Evolutionary conservation across 2,888 invertebrate species (phyloP).

Genomic region (Agrochola circellaris): DNA sequence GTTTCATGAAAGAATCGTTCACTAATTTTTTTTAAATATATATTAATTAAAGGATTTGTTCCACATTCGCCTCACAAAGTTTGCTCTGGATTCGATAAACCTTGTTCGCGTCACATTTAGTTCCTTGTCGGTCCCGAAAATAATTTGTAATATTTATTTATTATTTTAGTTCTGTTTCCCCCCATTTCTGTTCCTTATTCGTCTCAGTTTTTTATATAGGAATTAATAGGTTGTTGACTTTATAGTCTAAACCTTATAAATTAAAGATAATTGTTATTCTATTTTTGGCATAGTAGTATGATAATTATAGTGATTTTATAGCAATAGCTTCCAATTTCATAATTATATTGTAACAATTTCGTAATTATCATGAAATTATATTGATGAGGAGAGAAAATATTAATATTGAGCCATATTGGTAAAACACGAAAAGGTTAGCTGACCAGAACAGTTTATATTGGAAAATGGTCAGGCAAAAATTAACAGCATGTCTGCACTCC

Average conservation of each 20-base stretch:
- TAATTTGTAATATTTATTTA: background rate
- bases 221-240: background rate
- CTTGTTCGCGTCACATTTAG: background rate
- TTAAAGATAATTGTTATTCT: too few species aligned
- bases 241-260: background rate
- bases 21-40: background rate
- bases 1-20: background rate
- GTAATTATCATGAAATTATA: background rate
- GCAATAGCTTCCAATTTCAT: background rate
- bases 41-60: background rate
- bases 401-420: background rate
- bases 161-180: background rate
- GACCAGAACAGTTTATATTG: background rate
- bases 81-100: background rate
- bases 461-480: background rate
- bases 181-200: background rate
- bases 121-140: background rate
- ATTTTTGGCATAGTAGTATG: too few species aligned
- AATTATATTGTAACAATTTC: background rate
- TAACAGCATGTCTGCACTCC: background rate
- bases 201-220: background rate
- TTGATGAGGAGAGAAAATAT: background rate
- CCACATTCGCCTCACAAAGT: background rate
- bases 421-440: background rate
- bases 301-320: background rate